Evolutionary conservation across 2,797 vertebrate genomes (phyloP), one percentile per base, ranked within the genome.

Genomic region (Sebastes dallii): DNA sequence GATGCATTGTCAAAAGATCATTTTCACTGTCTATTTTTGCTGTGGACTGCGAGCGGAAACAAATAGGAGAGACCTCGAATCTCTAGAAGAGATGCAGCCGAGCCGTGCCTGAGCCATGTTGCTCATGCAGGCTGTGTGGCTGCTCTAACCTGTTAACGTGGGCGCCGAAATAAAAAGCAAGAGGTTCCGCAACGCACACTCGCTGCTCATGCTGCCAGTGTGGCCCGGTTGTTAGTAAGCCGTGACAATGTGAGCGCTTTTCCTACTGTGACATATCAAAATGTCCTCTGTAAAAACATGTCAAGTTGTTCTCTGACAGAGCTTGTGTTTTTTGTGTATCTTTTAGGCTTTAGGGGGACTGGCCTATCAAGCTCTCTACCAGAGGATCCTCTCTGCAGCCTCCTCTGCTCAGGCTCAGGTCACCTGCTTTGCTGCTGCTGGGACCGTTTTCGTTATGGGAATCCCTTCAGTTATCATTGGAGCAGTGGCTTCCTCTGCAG

Each of bases 401-500:
- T 93, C 92, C 5, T 75, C 91, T 18, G 75, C 80, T 72, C 93
- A 95, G 77, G 96, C 95, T 52, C 95, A 93, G 82, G 27, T 96
- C 62, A 94, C 93, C 67, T 96, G 96, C 72, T 96, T 89, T 75
- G 78, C 93, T 72, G 92, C 96, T 18, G 95, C 93, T 4, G 39
- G 86, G 12, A 74, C 90, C 1, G 88, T 86, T 67, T 92, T 95
- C 69, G 50, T 89, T 1, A 87, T 95, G 91, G 95, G 95, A 62
- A 91, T 96, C 52, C 96, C 95, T 10, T 94, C 96, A 0, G 88
- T 95, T 61, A 59, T 96, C 72, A 92, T 96, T 14, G 96, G 96
- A 54, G 95, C 91, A 18, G 91, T 91, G 6, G 94, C 96, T 80
- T 92, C 91, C 73, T 95, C 95, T 76, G 95, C 96, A 95, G 95